Evolutionary conservation across 2,113 vertebrate species (phyloP), one percentile per base, ranked within the genome.

Genomic region (Rafetus swinhoei): DNA sequence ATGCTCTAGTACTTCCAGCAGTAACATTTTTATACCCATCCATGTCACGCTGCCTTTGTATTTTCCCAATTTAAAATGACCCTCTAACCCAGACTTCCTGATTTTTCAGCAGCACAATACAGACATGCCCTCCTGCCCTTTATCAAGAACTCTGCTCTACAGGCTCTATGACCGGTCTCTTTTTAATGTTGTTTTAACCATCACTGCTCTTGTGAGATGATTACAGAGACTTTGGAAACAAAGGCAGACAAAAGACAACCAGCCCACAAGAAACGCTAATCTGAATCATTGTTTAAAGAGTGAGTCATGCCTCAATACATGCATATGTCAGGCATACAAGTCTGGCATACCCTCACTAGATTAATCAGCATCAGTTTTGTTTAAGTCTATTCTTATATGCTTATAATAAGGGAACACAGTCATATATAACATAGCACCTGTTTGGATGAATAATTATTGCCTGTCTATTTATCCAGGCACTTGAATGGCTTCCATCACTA

Each of bases 281-380:
- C 93, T 94, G 91, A 97, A 94, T 97, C 95, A 95, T 76, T 35
- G 2, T 94, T 89, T 88, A 93, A 94, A 94, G 94, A 79, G 87
- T 97, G 96, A 96, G 93, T 97, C 97, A 96, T 88, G 95, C 81
- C 85, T 92, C 83, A 92, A 54, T 93, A 93, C 90, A 85, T 92
- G 91, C 90, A 25, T 93, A 93, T 96, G 94, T 97, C 94, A 96
- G 90, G 90, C 32, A 79, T 87, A 25, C 4, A 79, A 93, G 90
- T 79, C 93, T 86, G 87, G 56, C 88, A 81, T 90, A 96, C 56
- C 90, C 94, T 93, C 90, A 95, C 94, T 94, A 95, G 94, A 95
- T 94, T 96, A 96, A 97, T 94, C 86, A 84, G 93, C 87, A 96
- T 96, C 87, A 94, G 90, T 90, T 96, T 90, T 96, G 82, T 92